A percentile compares a stretch with the other conserved stretches of the same genome.
Evolutionary conservation across 2,888 invertebrate species (phyloP).

Genomic region (Syrista parreyssii): DNA sequence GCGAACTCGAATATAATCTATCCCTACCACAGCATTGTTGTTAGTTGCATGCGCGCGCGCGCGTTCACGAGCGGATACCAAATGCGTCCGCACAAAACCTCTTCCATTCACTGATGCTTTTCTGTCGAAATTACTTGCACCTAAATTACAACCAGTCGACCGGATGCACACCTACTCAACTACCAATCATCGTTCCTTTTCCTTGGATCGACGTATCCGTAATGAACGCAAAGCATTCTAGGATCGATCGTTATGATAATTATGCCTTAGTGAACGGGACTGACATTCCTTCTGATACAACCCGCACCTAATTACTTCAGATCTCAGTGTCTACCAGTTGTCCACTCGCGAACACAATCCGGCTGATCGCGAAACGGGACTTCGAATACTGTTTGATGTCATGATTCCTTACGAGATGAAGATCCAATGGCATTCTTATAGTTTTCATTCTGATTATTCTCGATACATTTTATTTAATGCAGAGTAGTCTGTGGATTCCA

Average conservation of each 20-base stretch:
- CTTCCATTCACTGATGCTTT: neutral
- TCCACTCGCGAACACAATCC: neutral
- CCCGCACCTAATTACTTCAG: neutral
- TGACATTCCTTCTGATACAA: neutral
- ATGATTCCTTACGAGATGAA: neutral
- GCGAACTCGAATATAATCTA: slow-evolving; percentile 16
- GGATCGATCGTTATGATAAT: neutral
- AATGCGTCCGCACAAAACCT: neutral
- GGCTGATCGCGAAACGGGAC: neutral
- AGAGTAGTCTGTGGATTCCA: neutral
- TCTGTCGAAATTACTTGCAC: neutral
- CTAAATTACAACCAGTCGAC: neutral
- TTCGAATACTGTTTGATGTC: neutral
- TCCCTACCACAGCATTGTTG: slow-evolving; percentile 23
- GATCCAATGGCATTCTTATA: neutral
- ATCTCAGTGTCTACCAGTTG: neutral
- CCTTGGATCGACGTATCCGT: neutral
- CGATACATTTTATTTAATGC: neutral
- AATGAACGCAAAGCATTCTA: neutral
- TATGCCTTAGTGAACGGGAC: neutral
- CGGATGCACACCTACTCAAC: neutral
- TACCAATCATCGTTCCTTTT: neutral
- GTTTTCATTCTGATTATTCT: neutral
- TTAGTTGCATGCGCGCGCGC: slow-evolving; percentile 18
- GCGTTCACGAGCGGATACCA: neutral